A percentile compares a stretch with the other conserved stretches of the same genome.
phyloP scores from a whole-genome alignment of 2,888 invertebrate species.

The Phragmatobia fuliginosa region DNA sequence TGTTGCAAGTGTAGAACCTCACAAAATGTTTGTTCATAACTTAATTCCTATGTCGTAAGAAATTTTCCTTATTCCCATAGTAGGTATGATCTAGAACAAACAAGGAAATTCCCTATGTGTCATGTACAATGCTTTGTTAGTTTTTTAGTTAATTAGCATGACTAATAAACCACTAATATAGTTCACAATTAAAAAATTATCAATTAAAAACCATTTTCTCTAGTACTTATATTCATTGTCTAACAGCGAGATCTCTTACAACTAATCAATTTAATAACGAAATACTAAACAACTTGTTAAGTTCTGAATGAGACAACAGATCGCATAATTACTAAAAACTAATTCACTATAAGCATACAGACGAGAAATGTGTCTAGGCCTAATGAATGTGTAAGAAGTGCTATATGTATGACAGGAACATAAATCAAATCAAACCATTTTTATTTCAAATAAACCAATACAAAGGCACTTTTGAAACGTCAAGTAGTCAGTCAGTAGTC shows the following conservation, averaged over 20 bases:
- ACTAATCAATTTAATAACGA: neutral
- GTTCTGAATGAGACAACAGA: neutral
- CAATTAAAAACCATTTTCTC: neutral
- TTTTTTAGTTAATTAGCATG: neutral
- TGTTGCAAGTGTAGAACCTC: neutral
- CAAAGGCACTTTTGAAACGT: too few species aligned
- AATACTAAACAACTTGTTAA: neutral
- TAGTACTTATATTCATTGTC: neutral
- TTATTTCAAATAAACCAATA: too few species aligned
- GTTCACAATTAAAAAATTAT: neutral
- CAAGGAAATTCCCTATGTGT: neutral
- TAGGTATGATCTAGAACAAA: neutral
- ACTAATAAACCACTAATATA: neutral
- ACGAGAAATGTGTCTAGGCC: too few species aligned
- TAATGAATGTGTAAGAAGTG: too few species aligned
- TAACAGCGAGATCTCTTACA: neutral
- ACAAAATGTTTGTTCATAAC: neutral
- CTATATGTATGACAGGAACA: too few species aligned
- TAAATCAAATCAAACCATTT: too few species aligned
- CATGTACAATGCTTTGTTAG: neutral
- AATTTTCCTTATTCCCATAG: neutral
- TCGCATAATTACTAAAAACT: too few species aligned
- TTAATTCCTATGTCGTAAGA: neutral
- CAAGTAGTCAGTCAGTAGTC: too few species aligned
- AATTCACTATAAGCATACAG: too few species aligned